phyloP scores from a whole-genome alignment of 2,888 invertebrate species.

The Helobdella robusta region DNA sequence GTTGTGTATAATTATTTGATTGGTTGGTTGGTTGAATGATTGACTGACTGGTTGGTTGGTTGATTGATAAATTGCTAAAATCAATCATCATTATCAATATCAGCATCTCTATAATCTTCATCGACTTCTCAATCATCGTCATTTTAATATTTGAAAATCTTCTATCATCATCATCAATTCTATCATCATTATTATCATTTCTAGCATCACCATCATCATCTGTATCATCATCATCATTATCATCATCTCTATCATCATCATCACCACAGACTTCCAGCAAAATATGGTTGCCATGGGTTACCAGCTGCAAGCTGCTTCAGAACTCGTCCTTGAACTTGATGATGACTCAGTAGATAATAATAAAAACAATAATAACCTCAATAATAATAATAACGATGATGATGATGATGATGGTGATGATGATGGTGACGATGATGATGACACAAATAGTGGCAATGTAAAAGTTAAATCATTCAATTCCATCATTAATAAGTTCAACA shows the following conservation, averaged over 20 bases:
- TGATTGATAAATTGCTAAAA: no score
- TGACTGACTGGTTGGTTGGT: no score
- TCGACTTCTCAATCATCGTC: constrained; percentile 3
- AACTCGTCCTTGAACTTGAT: neutral
- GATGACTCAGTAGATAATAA: neutral
- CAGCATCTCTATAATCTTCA: constrained; percentile 12
- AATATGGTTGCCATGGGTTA: neutral
- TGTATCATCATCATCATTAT: no score
- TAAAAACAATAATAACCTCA: neutral
- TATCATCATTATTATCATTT: constrained; percentile 13
- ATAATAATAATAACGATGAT: neutral
- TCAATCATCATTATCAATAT: constrained; percentile 15
- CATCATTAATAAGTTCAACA: neutral
- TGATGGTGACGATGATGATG: neutral
- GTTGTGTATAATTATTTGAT: no score
- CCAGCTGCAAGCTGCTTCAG: neutral
- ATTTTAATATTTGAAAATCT: neutral
- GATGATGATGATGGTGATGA: neutral
- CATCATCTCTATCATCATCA: no score
- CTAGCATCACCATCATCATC: constrained; percentile 25
- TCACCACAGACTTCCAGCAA: neutral
- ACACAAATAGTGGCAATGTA: neutral
- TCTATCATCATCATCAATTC: no score
- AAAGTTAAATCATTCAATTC: no score
- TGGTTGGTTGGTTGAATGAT: no score